Evolutionary conservation across 1,140 invertebrate genomes (phyloP), one percentile per base, ranked within the genome.

Genomic region (Trichogramma pretiosum): DNA sequence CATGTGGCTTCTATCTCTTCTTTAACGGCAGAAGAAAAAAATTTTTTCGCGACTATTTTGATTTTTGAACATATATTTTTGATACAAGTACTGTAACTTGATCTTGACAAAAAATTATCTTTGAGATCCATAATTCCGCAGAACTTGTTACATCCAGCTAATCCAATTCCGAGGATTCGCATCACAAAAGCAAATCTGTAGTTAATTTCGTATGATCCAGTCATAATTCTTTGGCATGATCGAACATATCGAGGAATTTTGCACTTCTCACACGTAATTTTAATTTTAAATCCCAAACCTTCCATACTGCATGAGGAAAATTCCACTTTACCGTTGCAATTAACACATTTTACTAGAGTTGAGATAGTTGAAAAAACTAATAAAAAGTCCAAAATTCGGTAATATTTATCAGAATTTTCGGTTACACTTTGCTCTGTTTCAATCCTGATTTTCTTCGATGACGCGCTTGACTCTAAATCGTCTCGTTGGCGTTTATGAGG

Each of bases 321-420:
- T 54, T 9, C n/a, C 23, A 56, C 26, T 48, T 45, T 48, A 14
- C 48, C 54, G 42, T 49, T 48, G 53, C 54, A 53, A 28, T 53
- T 33, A 13, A 48, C 44, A 48, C 48, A 56, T 23, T 53, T 56
- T 8, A 56, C 47, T 40, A 56, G 42, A 3, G 47, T 56, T 39
- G 39, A 16, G 34, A 53, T 47, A 16, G 35, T 48, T 42, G 45
- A 50, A 50, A 50, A 56, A 13, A 52, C 50, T 10, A 52, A 19
- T 14, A 54, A 7, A 44, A 50, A 54, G 44, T 54, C 52, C 39
- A 50, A 35, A 17, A 54, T 50, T 47, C 50, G 45, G 24, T 48
- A 52, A 41, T 52, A 39, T 47, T 50, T 52, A 50, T 55, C 24
- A 30, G 47, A 8, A 45, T 52, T 42, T 38, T 55, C 43, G 22